These are phyloP conservation scores for Esox masquinongy DNA, from an alignment of 2,797 vertebrate genomes.

Conservation along the genomic window DNA sequence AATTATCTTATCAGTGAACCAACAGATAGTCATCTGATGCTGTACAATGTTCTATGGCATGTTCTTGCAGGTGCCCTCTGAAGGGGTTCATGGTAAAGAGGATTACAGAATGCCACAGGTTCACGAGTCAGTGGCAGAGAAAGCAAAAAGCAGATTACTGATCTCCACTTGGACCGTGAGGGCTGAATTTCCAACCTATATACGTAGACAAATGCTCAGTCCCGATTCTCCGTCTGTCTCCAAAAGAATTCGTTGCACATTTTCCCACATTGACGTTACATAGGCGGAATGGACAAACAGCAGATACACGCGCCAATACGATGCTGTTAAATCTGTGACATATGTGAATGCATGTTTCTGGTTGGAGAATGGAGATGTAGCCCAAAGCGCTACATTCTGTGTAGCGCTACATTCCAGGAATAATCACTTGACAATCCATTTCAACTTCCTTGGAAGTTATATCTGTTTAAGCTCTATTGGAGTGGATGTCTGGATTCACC, in stretches of 20 bases:
- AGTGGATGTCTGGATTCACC: conserved; percentile 26
- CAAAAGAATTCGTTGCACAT: neutral
- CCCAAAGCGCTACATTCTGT: too few species aligned
- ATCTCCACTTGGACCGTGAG: conserved; percentile 16
- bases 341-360: neutral
- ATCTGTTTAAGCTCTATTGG: neutral
- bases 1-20: neutral
- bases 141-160: conserved; percentile 39
- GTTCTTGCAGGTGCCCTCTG: neutral
- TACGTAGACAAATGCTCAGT: neutral
- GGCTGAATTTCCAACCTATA: neutral
- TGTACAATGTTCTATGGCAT: conserved; percentile 6
- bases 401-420: neutral
- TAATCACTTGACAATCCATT: neutral
- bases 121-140: conserved; percentile 29
- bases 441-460: neutral
- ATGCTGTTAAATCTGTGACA: neutral
- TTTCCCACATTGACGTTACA: too few species aligned
- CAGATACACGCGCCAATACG: neutral
- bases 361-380: neutral
- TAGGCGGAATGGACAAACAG: neutral
- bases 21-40: neutral
- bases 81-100: conserved; percentile 41
- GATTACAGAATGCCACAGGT: conserved; percentile 41
- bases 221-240: neutral